Percentiles rank a stretch among this genome's conserved stretches.
phyloP scores from a whole-genome alignment of 2,113 vertebrate species.

The Gobius niger region DNA sequence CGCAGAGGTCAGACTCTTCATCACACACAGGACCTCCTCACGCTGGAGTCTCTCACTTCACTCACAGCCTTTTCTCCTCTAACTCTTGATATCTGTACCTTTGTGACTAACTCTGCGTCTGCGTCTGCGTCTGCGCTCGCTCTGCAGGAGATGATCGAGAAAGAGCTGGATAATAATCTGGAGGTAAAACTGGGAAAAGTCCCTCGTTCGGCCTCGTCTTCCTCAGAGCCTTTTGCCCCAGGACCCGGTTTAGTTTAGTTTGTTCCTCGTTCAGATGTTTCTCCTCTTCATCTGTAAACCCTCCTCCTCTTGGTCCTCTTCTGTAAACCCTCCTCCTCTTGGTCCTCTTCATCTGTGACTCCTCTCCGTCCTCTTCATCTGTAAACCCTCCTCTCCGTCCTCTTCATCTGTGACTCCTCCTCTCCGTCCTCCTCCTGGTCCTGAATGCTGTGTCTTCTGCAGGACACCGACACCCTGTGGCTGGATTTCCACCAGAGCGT shows the following conservation, averaged over 20 bases:
- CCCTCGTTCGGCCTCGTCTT: background rate
- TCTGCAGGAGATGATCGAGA: conserved; percentile 78
- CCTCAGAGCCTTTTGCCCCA: background rate
- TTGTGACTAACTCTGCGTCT: conserved; percentile 10
- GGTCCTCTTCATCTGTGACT: no score
- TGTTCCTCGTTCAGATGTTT: background rate
- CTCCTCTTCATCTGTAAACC: background rate
- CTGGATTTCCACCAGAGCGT: conserved; percentile 92
- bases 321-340: no score
- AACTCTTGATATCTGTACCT: background rate
- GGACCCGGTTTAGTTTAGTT: background rate
- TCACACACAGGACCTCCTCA: no score
- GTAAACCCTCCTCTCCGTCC: background rate
- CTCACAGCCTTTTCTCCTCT: no score
- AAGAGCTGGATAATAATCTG: conserved; percentile 75
- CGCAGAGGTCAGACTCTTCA: conserved; percentile 79
- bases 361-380: no score
- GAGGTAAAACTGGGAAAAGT: conserved; percentile 65
- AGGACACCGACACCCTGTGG: conserved; percentile 95
- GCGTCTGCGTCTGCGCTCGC: conserved; percentile 34
- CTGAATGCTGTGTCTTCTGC: conserved; percentile 21
- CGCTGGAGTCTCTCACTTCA: no score
- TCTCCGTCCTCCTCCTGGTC: background rate
- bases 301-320: background rate
- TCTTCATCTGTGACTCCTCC: background rate